These are phyloP conservation scores for Calonectris borealis DNA, from an alignment of 2,113 vertebrate genomes.

Conservation along the genomic window DNA sequence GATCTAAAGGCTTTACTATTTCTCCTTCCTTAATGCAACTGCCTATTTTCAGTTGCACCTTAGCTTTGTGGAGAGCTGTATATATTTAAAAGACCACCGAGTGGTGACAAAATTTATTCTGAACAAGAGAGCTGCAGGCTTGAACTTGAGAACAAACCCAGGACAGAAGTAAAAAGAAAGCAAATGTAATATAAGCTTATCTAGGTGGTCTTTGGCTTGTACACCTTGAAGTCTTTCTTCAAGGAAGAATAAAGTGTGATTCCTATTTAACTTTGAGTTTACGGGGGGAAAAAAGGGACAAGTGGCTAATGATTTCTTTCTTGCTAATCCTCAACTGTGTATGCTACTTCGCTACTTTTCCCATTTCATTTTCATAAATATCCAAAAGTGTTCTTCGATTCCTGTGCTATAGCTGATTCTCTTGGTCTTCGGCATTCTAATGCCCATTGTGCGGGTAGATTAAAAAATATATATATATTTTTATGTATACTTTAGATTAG, in stretches of 20 bases:
- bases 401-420: background rate
- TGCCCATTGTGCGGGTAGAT: background rate
- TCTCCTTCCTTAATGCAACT: background rate
- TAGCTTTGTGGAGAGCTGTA: background rate
- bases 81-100: background rate
- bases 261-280: background rate
- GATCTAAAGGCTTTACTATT: background rate
- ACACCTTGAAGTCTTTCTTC: background rate
- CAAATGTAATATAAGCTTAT: background rate
- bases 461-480: background rate
- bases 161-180: background rate
- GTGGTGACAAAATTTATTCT: background rate
- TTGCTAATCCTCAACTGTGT: background rate
- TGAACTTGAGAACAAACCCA: background rate
- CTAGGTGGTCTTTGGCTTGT: background rate
- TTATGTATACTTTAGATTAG: background rate
- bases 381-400: accelerated
- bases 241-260: background rate
- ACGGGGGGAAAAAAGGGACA: background rate
- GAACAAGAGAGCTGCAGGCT: background rate
- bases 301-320: background rate
- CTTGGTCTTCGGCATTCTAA: background rate
- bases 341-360: background rate
- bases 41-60: background rate
- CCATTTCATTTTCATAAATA: background rate